Conservation (phyloP, 37 sponge, comb jelly and placozoan species). For the Aphrocallistes beatrix region DNA sequence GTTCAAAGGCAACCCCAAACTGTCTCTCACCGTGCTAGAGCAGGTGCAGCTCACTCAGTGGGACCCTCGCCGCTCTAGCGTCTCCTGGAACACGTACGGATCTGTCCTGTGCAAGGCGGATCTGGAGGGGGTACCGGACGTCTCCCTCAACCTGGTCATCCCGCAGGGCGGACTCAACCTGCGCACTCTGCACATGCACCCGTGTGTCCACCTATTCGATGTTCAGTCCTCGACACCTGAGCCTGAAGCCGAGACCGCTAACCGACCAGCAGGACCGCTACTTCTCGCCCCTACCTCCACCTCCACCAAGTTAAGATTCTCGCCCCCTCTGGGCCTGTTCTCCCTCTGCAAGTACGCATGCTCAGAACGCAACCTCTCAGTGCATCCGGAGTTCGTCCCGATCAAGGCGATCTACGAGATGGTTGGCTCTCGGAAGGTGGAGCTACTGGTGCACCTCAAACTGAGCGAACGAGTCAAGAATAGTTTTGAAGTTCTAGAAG, state of each 20-base stretch:
- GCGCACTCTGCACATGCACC: slow-evolving; percentile 52
- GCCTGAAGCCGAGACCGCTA: background rate
- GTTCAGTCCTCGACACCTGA: slow-evolving; percentile 4
- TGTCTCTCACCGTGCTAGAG: slow-evolving; percentile 42
- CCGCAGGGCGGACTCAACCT: slow-evolving; percentile 44
- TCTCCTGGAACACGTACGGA: slow-evolving; percentile 56
- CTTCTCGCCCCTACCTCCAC: background rate
- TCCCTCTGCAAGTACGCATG: slow-evolving; percentile 52
- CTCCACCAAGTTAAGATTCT: slow-evolving; percentile 62
- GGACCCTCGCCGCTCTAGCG: background rate
- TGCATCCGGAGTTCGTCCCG: slow-evolving; percentile 28
- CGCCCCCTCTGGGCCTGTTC: slow-evolving; percentile 53
- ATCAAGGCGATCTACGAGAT: slow-evolving; percentile 82
- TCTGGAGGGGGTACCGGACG: slow-evolving; percentile 69
- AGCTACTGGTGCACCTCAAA: slow-evolving; percentile 64
- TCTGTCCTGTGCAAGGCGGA: slow-evolving; percentile 68
- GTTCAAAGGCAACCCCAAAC: slow-evolving; percentile 33
- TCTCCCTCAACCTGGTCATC: slow-evolving; percentile 38
- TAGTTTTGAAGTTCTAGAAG: slow-evolving; percentile 70
- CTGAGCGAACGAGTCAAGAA: slow-evolving; percentile 55
- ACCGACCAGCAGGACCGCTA: background rate
- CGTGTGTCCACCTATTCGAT: slow-evolving; percentile 53
- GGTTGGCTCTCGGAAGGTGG: slow-evolving; percentile 52
- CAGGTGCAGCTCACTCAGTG: slow-evolving; percentile 34
- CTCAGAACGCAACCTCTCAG: slow-evolving; percentile 17